Percentiles rank a stretch among this genome's conserved stretches.
phyloP scores from a whole-genome alignment of 2,797 vertebrate genomes.

The Diceros bicornis region DNA sequence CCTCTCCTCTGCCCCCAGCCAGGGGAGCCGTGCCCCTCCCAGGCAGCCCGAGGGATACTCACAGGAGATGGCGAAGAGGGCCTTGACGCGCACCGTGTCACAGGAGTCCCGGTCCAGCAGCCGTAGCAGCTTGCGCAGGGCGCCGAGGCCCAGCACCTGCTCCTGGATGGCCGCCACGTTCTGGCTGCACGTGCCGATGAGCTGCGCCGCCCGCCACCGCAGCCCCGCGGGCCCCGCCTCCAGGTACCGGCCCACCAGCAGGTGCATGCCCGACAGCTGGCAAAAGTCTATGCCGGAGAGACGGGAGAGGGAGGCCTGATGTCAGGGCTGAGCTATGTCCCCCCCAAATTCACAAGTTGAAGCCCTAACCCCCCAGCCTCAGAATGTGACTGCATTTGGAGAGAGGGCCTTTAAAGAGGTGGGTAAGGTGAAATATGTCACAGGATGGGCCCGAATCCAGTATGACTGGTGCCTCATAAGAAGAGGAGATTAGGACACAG shows the following conservation, averaged over 20 bases:
- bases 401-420: background rate
- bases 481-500: background rate
- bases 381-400: background rate
- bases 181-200: slow-evolving; percentile 94
- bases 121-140: slow-evolving; percentile 92
- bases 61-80: slow-evolving; percentile 96
- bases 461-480: background rate
- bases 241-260: slow-evolving; percentile 92
- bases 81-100: slow-evolving; percentile 93
- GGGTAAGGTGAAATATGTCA: no score
- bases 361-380: no score
- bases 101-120: slow-evolving; percentile 92
- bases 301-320: no score
- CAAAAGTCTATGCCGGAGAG: slow-evolving; percentile 92
- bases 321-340: background rate
- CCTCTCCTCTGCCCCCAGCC: background rate
- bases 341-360: background rate
- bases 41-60: slow-evolving; percentile 82
- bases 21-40: background rate
- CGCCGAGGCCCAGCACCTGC: slow-evolving; percentile 91
- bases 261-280: slow-evolving; percentile 94
- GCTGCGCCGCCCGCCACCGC: slow-evolving; percentile 94
- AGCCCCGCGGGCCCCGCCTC: slow-evolving; percentile 90
- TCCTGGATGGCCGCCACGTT: slow-evolving; percentile 95
- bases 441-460: no score